Base-by-base conservation (phyloP, 2,113 vertebrate genomes). In the Nothobranchius kuhntae region DNA sequence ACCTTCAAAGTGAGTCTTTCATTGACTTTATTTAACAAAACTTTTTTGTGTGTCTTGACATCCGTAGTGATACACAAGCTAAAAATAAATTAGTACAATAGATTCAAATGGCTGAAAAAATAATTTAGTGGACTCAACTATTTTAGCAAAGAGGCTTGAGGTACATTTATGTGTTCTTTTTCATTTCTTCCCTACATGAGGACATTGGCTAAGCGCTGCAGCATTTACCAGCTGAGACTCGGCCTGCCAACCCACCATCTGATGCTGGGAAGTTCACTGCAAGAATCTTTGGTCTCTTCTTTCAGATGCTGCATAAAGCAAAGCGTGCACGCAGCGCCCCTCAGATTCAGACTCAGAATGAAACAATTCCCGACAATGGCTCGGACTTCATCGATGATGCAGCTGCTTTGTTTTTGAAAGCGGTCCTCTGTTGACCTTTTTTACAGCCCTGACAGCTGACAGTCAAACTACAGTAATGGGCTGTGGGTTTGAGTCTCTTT, bases 381-480 rank as follows among this genome's bases (percentile, higher is more conserved):
- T 53, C 57, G 56, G 54, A 30, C 73, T 58, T 66, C 46, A 53
- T 26, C 60, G 56, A 53, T 56, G 30, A 64, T 60, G 52, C 64
- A 61, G 59, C 56, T 44, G 48, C 68, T 78, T 76, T 77, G 40
- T 79, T 85, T 83, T 70, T 57, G 66, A 50, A 60, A 63, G 24
- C 61, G 13, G 58, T 69, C 9, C 65, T 42, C 35, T 4, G 66
- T 60, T 85, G 85, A 80, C 84, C 84, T 86, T 86, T 65, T 42
- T 21, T 2, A 6, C 56, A 13, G 55, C 53, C 70, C 50, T 81
- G 87, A 78, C 85, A 85, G 80, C 73, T 86, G 87, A 79, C 83
- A 87, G 48, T 89, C 81, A 83, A 58, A 45, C 40, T 24, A 6
- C 52, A 14, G 73, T 82, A 84, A 82, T 69, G 35, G 73, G 48